Conservation (phyloP, 2,888 invertebrate genomes). For the Drymonia ruficornis region DNA sequence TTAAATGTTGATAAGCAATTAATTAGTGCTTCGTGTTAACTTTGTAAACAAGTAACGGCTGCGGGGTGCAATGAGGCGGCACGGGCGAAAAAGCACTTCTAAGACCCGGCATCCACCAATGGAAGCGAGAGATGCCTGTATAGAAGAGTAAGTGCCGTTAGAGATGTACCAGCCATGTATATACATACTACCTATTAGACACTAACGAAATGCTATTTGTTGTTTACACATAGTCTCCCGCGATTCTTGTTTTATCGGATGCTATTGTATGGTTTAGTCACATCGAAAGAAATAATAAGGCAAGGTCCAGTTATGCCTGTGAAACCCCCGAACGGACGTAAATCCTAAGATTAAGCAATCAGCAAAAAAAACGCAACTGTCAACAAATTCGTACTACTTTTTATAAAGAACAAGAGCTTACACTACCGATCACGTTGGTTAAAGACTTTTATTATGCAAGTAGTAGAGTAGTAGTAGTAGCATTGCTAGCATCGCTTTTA, state of each 20-base stretch:
- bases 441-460: too few species aligned
- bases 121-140: not conserved
- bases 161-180: not conserved
- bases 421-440: too few species aligned
- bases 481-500: not conserved
- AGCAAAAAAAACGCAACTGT: too few species aligned
- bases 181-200: not conserved
- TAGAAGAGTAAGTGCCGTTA: not conserved
- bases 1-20: conserved; percentile 61
- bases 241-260: too few species aligned
- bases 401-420: too few species aligned
- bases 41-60: conserved; percentile 65
- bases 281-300: too few species aligned
- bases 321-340: too few species aligned
- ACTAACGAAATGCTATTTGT: not conserved
- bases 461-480: not conserved
- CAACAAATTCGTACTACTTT: too few species aligned
- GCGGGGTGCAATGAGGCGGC: conserved; percentile 64
- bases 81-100: conserved; percentile 26
- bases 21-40: conserved; percentile 72
- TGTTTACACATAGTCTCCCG: too few species aligned
- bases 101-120: not conserved
- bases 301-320: too few species aligned
- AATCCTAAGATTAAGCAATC: too few species aligned
- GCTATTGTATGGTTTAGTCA: too few species aligned